Percentiles rank a stretch among this genome's conserved stretches.
Evolutionary conservation across 1,140 invertebrate species (phyloP).

Genomic region (Brachionus koreanus): DNA sequence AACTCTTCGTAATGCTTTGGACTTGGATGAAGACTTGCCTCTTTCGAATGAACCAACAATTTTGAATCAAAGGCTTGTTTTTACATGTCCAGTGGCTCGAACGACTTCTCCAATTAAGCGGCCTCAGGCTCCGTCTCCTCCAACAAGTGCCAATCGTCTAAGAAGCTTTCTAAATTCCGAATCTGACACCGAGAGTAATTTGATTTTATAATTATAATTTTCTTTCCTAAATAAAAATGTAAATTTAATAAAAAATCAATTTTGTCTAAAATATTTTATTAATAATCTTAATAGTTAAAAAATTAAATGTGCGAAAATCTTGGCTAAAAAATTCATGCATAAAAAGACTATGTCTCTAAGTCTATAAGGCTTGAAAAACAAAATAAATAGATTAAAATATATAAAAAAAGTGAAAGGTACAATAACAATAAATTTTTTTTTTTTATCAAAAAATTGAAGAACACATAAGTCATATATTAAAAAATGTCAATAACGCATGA

Average conservation of each 20-base stretch:
- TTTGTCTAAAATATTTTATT: neutral
- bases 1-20: slow-evolving; percentile 7
- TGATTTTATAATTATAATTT: neutral
- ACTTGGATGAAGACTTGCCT: slow-evolving; percentile 41
- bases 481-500: neutral
- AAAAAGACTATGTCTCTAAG: no score
- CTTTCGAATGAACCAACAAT: neutral
- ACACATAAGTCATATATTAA: neutral
- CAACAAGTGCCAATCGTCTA: neutral
- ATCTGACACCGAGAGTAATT: slow-evolving; percentile 27
- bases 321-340: no score
- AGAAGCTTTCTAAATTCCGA: neutral
- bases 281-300: no score
- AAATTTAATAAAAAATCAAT: neutral
- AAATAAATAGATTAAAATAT: no score
- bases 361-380: no score
- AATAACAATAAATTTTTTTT: no score
- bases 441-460: neutral
- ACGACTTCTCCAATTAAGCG: slow-evolving; percentile 39
- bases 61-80: neutral
- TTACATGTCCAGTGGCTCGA: slow-evolving; percentile 24
- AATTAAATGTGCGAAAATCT: no score
- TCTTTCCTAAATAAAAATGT: neutral
- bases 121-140: slow-evolving; percentile 23
- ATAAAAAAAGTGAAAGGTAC: no score